phyloP scores from a whole-genome alignment of 1,140 invertebrate species.

The Phocides pigmalion region DNA sequence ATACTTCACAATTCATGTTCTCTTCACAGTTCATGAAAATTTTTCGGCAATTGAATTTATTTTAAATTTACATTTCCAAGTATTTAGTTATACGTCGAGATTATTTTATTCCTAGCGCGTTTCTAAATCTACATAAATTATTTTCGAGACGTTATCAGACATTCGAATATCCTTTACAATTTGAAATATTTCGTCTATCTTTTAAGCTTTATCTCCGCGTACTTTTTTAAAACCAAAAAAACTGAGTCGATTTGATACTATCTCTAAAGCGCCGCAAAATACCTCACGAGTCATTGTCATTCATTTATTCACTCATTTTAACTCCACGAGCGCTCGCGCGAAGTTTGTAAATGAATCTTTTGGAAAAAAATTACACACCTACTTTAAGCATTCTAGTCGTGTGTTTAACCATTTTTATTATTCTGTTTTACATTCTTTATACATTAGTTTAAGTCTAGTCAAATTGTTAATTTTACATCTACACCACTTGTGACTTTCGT shows the following conservation, averaged over 20 bases:
- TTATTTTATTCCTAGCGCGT: no score
- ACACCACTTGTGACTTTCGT: no score
- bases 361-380: slow-evolving; percentile 22
- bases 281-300: slow-evolving; percentile 13
- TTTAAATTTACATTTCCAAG: no score
- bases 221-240: neutral
- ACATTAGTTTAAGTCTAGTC: no score
- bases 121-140: no score
- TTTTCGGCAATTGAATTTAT: no score
- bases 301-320: slow-evolving; percentile 32
- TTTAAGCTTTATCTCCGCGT: neutral
- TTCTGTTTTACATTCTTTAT: neutral
- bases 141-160: neutral
- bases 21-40: no score
- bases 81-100: no score
- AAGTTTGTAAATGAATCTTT: slow-evolving; percentile 17
- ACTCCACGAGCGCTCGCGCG: slow-evolving; percentile 10
- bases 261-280: slow-evolving; percentile 20
- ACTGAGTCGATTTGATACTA: slow-evolving; percentile 9
- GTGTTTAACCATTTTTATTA: neutral
- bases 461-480: no score
- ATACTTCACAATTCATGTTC: no score
- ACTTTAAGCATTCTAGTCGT: no score
- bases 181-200: neutral
- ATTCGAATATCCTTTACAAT: neutral